These are phyloP conservation scores for Rambutsinella grinnellia DNA, from an alignment of 2,888 invertebrate genomes.

Conservation along the genomic window DNA sequence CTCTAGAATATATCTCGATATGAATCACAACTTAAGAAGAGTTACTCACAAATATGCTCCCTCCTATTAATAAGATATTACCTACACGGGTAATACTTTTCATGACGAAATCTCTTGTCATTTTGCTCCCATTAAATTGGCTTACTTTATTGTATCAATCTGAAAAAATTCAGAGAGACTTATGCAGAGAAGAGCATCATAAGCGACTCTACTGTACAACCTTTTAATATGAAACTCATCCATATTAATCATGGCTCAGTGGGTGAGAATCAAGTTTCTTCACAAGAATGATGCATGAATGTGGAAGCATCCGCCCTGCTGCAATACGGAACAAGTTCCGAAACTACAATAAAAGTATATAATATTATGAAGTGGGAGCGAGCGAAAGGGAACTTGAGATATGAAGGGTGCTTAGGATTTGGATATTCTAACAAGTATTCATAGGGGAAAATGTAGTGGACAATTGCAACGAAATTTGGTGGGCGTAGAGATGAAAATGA, in stretches of 20 bases:
- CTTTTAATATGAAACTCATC: conserved; percentile 14
- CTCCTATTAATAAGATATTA: too few relatives aligned
- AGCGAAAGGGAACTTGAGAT: background rate
- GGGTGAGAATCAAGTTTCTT: conserved; percentile 21
- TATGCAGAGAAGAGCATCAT: background rate
- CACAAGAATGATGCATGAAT: conserved; percentile 10
- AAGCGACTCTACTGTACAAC: background rate
- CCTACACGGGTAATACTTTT: too few relatives aligned
- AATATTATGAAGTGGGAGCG: too few relatives aligned
- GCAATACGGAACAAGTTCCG: background rate
- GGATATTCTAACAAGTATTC: background rate
- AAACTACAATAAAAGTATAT: too few relatives aligned
- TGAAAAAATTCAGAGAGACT: background rate
- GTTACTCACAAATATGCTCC: too few relatives aligned
- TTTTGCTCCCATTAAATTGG: background rate
- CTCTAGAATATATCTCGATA: too few relatives aligned
- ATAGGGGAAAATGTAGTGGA: background rate
- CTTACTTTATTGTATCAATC: background rate
- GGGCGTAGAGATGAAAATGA: background rate
- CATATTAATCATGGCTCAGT: conserved; percentile 33
- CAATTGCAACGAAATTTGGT: too few relatives aligned
- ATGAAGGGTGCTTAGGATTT: background rate
- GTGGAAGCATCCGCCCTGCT: background rate
- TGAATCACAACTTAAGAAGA: too few relatives aligned
- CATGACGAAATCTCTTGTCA: too few relatives aligned